These are phyloP conservation scores for Caranx ignobilis DNA, from an alignment of 2,113 vertebrate genomes.

Conservation along the genomic window DNA sequence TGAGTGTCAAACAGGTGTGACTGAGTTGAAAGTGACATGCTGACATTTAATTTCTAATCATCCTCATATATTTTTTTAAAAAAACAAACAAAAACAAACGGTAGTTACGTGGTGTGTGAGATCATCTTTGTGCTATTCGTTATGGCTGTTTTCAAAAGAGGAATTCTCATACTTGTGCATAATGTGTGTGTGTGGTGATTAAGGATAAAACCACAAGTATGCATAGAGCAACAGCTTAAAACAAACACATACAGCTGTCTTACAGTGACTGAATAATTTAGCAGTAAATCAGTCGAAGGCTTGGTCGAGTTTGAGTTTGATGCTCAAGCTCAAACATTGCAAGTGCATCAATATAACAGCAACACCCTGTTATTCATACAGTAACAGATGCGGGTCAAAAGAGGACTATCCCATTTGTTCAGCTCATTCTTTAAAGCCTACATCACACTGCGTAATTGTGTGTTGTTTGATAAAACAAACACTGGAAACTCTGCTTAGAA, in stretches of 20 bases:
- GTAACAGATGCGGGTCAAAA: background rate
- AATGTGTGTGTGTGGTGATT: constrained; percentile 39
- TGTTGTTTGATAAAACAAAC: no score
- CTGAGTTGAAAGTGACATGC: constrained; percentile 4
- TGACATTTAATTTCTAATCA: constrained; percentile 26
- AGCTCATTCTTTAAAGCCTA: background rate
- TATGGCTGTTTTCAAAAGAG: constrained; percentile 25
- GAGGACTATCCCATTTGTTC: background rate
- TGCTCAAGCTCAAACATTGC: background rate
- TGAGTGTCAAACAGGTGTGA: constrained; percentile 17
- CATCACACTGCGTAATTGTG: no score
- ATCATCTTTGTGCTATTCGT: constrained; percentile 47
- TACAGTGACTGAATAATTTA: background rate
- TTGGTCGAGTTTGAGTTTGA: background rate
- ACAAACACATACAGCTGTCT: background rate
- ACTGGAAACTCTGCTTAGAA: no score
- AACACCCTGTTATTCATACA: no score
- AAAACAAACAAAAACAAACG: background rate
- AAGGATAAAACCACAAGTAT: constrained; percentile 50
- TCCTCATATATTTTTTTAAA: background rate
- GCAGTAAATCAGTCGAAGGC: background rate
- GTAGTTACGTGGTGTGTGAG: constrained; percentile 49
- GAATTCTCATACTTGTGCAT: constrained; percentile 51
- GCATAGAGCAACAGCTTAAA: constrained; percentile 37
- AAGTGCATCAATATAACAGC: no score